These are phyloP conservation scores for Mastomys natalensis DNA, from an alignment of 2,113 vertebrate genomes.

Conservation along the genomic window DNA sequence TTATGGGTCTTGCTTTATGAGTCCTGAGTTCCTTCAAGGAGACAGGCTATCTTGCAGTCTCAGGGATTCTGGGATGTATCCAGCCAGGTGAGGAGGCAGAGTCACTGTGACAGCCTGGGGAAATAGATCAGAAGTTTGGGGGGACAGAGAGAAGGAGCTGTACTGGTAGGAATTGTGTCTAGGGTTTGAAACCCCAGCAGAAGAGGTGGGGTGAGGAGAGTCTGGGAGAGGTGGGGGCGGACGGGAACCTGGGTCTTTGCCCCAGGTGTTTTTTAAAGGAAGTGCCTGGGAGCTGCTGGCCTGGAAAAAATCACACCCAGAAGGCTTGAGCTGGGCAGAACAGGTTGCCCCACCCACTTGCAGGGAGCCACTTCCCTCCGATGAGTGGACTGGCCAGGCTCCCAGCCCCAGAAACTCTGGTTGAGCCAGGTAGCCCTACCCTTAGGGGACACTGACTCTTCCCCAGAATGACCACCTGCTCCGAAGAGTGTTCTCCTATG, in stretches of 20 bases:
- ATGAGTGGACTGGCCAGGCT: neutral
- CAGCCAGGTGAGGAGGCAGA: neutral
- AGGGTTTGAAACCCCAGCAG: neutral
- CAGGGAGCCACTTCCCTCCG: neutral
- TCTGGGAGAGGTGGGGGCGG: neutral
- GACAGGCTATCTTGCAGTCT: neutral
- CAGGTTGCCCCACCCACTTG: neutral
- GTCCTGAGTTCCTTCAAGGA: neutral
- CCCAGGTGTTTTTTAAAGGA: constrained; percentile 48
- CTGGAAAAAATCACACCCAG: constrained; percentile 59
- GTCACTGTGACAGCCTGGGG: neutral
- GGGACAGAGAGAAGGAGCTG: neutral
- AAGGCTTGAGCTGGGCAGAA: neutral
- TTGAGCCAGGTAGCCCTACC: neutral
- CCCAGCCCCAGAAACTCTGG: neutral
- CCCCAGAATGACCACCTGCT: neutral
- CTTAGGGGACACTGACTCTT: neutral
- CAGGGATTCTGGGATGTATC: neutral
- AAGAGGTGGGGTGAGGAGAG: too few relatives aligned
- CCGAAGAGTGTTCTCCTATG: rapidly evolving
- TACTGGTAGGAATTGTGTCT: neutral
- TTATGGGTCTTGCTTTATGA: neutral
- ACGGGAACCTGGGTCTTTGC: neutral
- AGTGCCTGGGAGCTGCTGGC: constrained; percentile 51
- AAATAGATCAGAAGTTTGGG: neutral